A percentile compares a stretch with the other conserved stretches of the same genome.
These are phyloP conservation scores for Mus caroli DNA, from an alignment of 2,797 vertebrate species.

Conservation along the genomic window DNA sequence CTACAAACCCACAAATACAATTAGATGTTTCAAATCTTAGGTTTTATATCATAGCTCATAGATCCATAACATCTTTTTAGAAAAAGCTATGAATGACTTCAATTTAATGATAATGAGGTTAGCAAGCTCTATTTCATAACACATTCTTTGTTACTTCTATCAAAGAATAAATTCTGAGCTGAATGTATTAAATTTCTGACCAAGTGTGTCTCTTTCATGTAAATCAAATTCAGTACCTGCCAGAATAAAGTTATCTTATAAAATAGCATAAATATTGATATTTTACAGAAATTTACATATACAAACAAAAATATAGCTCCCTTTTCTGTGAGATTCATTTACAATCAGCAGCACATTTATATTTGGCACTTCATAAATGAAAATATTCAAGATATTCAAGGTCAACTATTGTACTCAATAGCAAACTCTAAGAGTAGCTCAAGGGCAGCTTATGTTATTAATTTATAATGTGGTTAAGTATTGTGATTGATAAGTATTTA, in stretches of 20 bases:
- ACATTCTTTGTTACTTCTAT: conserved; percentile 46
- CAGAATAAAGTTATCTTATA: conserved; percentile 39
- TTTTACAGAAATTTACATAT: conserved; percentile 82
- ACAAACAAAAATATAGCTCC: conserved; percentile 69
- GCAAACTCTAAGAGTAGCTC: conserved; percentile 82
- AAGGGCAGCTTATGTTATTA: conserved; percentile 82
- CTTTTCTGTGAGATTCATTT: conserved; percentile 78
- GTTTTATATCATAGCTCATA: conserved; percentile 56
- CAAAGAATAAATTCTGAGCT: conserved; percentile 53
- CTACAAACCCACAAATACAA: conserved; percentile 45
- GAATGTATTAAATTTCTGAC: conserved; percentile 64
- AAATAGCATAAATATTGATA: conserved; percentile 73
- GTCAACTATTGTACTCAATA: conserved; percentile 81
- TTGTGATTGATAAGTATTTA: conserved; percentile 81
- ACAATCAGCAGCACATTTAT: conserved; percentile 66
- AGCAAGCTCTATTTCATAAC: conserved; percentile 54
- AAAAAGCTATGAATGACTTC: conserved; percentile 58
- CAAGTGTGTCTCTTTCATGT: conserved; percentile 50
- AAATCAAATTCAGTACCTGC: conserved; percentile 36
- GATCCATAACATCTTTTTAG: conserved; percentile 55
- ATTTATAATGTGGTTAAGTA: conserved; percentile 82
- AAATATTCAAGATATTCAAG: conserved; percentile 82
- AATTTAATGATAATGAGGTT: conserved; percentile 62
- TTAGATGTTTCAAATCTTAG: conserved; percentile 59
- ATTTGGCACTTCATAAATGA: conserved; percentile 75